Base-by-base conservation (phyloP, 2,888 invertebrate genomes). In the Drosophila histrio region DNA sequence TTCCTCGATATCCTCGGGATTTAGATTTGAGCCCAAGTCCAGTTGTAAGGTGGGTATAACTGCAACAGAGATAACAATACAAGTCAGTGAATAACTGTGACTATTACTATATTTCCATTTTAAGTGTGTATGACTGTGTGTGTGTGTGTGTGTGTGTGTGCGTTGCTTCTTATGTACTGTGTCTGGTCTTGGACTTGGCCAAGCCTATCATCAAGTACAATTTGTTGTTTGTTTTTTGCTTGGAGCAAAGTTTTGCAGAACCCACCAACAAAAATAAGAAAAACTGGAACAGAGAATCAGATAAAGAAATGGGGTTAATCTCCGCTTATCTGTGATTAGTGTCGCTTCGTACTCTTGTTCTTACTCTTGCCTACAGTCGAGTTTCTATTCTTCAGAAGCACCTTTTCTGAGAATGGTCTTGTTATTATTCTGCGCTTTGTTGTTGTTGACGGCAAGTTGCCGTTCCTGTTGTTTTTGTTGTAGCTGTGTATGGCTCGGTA, bases 1-100 rank as follows among this genome's bases (percentile, higher is more conserved):
- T 91, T 96, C 96, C 89, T 95, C 95, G 83, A 96, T 96, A 91
- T 96, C 95, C 81, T 95, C 94, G 1, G 96, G 95, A 92, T 96
- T 95, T 89, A 96, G 93, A 91, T 94, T 95, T 65, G 95, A 94
- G 70, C 96, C 96, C 74, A 96, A 92, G 77, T 94, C 93, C 85
- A 96, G 93, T 74, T 93, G 94, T 72, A 95, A 92, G 79, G 94
- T 94, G 73, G 96, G 96, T 70, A 95, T 93, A 93, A 95, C 96
- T 90, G 79, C 72, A 74, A 89, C 24, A 63, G 38, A 62, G 39
- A 68, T 15, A 77, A 32, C 43, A 65, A 58, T 3, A 63, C 15
- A 46, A 54, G 43, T 32, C 5, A 56, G 24, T 39, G 39, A 44
- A 57, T 57, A 47, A 70, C n/a, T 34, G 24, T 53, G 26, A 41